Evolutionary conservation across 2,797 vertebrate species (phyloP), one percentile per base, ranked within the genome.

Genomic region (Caiman crocodilus): DNA sequence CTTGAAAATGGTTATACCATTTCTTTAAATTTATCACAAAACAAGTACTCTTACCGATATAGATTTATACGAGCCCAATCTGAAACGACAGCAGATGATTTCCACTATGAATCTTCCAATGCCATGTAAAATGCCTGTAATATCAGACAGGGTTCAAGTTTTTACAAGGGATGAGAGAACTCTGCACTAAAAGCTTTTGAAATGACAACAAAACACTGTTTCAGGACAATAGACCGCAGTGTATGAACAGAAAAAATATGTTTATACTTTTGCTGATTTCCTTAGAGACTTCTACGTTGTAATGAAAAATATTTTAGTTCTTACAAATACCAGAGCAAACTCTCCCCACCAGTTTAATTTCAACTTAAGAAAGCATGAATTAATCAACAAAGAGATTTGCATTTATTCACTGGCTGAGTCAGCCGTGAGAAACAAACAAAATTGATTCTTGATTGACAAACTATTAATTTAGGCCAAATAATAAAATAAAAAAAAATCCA

Each of bases 31-130:
- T 25, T 42, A 9, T 79, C 16, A 8, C 4, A 75, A 63, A 12
- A 91, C 20, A 84, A 26, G 15, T 84, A 25, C 86, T 95, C 98
- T 98, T 97, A 98, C 98, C 59, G 96, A 96, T 90, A 35, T 79
- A 69, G 96, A 97, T 96, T 92, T 98, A 96, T 98, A 98, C 84
- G 98, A 97, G 94, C 99, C 99, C 92, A 99, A 97, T 97, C 98
- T 98, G 94, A 99, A 99, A 96, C 99, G 99, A 97, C 99, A 99
- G 98, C 98, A 99, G 95, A 99, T 78, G 11, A 99, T 89, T 96
- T 99, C 99, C 57, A 99, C 98, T 92, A 99, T 95, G 97, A 98
- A 99, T 95, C 99, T 99, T 64, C 99, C 98, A 95, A 99, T 95
- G 63, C 98, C 97, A 28, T 99, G 99, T 94, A 99, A 96, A 98